These are phyloP conservation scores for Fistularia tabacaria DNA, from an alignment of 2,797 vertebrate genomes.

Conservation along the genomic window DNA sequence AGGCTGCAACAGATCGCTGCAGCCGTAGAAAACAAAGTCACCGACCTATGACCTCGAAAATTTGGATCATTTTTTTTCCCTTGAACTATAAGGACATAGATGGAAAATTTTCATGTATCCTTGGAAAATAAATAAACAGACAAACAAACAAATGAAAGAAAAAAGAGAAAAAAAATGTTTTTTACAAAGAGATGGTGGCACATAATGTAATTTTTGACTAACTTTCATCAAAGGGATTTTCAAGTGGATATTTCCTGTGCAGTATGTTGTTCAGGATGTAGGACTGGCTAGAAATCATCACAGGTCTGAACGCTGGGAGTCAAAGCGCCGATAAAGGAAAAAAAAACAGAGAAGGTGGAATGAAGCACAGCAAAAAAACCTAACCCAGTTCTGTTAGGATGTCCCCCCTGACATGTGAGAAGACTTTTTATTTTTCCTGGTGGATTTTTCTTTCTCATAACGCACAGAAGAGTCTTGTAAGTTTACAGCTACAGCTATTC, in stretches of 20 bases:
- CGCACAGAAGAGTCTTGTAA: slow-evolving; percentile 49
- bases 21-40: slow-evolving; percentile 98
- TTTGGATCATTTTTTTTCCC: not conserved
- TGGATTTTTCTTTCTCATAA: slow-evolving; percentile 16
- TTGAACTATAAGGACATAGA: slow-evolving; percentile 14
- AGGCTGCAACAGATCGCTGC: slow-evolving; percentile 96
- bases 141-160: not conserved
- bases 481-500: slow-evolving; percentile 7
- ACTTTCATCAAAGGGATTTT: too few species aligned
- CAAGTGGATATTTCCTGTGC: too few species aligned
- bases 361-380: too few species aligned
- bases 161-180: slow-evolving; percentile 8
- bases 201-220: too few species aligned
- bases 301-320: too few species aligned
- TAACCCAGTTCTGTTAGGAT: too few species aligned
- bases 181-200: not conserved
- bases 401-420: too few species aligned
- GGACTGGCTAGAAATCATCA: too few species aligned
- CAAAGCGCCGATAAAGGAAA: too few species aligned
- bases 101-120: slow-evolving; percentile 15
- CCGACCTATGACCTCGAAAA: slow-evolving; percentile 85
- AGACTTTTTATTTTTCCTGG: not conserved
- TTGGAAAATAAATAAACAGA: not conserved
- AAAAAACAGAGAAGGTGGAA: too few species aligned
- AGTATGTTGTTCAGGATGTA: too few species aligned